Base-by-base conservation (phyloP, 2,888 invertebrate species). In the Tachina fera region DNA sequence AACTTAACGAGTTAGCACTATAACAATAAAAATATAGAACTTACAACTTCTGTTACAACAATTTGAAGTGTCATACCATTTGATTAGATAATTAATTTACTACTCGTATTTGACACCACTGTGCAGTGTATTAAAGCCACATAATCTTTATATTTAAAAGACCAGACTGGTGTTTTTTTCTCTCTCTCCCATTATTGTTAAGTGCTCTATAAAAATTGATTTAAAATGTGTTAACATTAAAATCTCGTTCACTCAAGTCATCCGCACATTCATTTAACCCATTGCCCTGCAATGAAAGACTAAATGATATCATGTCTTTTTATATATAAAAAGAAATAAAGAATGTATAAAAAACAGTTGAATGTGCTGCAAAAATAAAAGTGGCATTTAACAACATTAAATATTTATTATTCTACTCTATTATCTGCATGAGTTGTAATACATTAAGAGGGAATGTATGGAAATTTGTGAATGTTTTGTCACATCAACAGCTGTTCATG, bases 351-450 rank as follows among this genome's bases (percentile, higher is more conserved):
- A 53, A 53, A 11, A 19, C 5, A n/a, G 3, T 13, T 31, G 47
- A 58, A 60, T 39, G 45, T 14, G 31, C 14, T 74, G 60, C 43
- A 58, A 76, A 82, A 71, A 16, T 56, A 14, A 58, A 77, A 83
- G 65, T 77, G 76, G 65, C 65, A 82, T 83, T 83, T 83, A 71
- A 77, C 63, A 71, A 58, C 77, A 77, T 83, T 77, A 83, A 77
- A 41, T 51, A 65, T 65, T 72, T 72, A 79, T 72, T 65, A 72
- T 56, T 41, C 63, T 41, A 41, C 65, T 11, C 16, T n/a, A 45
- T 22, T 31, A 31, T 31, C 6, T 43, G 19, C 22, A 47, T 14
- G 43, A 43, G 49, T 22, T 22, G 31, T 47, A 61, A 53, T 70
- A 49, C 60, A 78, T 47, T 70, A 45, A 13, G 19, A 79, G 13